Base-by-base conservation (phyloP, 2,888 invertebrate genomes). In the Brenthis ino region DNA sequence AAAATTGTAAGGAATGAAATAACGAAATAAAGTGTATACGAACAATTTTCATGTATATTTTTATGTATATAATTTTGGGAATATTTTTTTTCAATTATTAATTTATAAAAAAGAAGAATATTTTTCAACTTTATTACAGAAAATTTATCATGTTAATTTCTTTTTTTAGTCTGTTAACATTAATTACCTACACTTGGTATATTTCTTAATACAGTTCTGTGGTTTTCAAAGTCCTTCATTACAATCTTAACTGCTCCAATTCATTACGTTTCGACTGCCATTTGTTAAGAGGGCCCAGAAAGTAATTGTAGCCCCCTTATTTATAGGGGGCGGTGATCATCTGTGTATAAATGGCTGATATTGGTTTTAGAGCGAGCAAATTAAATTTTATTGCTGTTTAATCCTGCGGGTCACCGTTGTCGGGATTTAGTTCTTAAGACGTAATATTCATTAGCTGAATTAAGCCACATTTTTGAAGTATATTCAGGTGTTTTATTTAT, bases 211-310 rank as follows among this genome's bases (percentile, higher is more conserved):
- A 51, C 63, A 56, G 37, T 61, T 55, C 56, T 13, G 60, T 50
- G 67, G 67, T 61, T 24, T 14, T 50, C 33, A 20, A 61, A 55
- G 67, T 61, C 61, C 33, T 67, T 73, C 70, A 69, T 72, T 74
- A 71, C 69, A 53, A 68, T 64, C 66, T 70, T 72, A 76, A 77
- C 73, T 71, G 72, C 74, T 72, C 65, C 74, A 72, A 77, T 77
- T 75, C 73, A 75, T 77, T 77, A 73, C 73, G 54, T 74, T 73
- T 76, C 71, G 73, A 72, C 67, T 72, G 70, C 75, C 72, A 74
- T 77, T 77, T 72, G 70, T 77, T 71, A 68, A 72, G 71, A 68
- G 71, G 57, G 68, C 69, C 71, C 72, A 68, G 73, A 72, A 77
- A 76, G 72, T 76, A 74, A 75, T 76, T 74, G 76, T 73, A 57